Evolutionary conservation across 2,888 invertebrate genomes (phyloP).

Genomic region (Colletes collaris): DNA sequence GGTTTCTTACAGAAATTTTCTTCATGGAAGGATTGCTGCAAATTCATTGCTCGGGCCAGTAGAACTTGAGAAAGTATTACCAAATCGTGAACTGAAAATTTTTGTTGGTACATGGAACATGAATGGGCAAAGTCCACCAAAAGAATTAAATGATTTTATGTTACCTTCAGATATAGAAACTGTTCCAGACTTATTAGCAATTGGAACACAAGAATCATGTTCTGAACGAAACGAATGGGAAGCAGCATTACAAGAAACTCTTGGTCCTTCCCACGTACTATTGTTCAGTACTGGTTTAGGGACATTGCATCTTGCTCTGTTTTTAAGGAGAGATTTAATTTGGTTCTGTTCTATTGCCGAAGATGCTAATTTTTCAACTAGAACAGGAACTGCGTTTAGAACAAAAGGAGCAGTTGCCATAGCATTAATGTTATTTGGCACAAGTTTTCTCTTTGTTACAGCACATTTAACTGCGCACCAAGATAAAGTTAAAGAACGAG

Average conservation of each 20-base stretch:
- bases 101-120: conserved; percentile 99
- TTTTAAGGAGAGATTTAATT: conserved; percentile 94
- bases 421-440: conserved; percentile 96
- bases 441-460: conserved; percentile 96
- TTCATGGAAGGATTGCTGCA: conserved; percentile 91
- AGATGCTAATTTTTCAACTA: conserved; percentile 93
- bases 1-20: conserved; percentile 86
- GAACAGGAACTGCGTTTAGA: conserved; percentile 94
- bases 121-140: conserved; percentile 94
- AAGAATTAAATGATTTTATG: conserved; percentile 94
- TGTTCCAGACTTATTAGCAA: conserved; percentile 95
- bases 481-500: conserved; percentile 93
- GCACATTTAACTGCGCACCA: conserved; percentile 97
- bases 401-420: conserved; percentile 98
- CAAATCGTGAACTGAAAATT: conserved; percentile 92
- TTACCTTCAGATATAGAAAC: conserved; percentile 93
- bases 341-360: conserved; percentile 98
- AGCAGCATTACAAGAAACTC: conserved; percentile 94
- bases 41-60: conserved; percentile 92
- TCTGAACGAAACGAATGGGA: conserved; percentile 95
- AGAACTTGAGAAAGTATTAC: conserved; percentile 94
- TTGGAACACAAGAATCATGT: conserved; percentile 97
- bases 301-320: conserved; percentile 94
- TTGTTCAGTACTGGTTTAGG: conserved; percentile 85
- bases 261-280: conserved; percentile 96